Evolutionary conservation across 53 echinoderm and acorn worm genomes (phyloP), one percentile per base, ranked within the genome.

Genomic region (Antedon mediterranea): DNA sequence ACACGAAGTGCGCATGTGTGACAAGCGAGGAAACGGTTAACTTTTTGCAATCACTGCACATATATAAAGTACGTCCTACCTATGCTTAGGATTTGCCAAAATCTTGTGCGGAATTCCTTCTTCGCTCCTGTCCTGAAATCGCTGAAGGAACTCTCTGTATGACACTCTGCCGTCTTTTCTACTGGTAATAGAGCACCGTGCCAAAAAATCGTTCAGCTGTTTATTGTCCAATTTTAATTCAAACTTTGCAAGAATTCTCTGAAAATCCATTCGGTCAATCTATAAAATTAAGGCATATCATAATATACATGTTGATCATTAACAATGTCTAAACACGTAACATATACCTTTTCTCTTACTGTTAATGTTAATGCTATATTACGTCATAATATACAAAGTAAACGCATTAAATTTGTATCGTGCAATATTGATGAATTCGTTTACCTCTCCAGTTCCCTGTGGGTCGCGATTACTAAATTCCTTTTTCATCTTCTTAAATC

Each of bases 101-200:
- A 97, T 97, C 73, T 82, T 86, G 73, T 97, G 92, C 28, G 98
- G 86, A 30, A 97, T 78, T 14, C 98, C 98, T 32, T 82, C 80
- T 33, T 92, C 90, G 44, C 92, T 92, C 28, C 98, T 79, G 73
- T 97, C 98, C 44, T 97, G 98, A 85, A 97, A 97, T 31, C 92
- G 57, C 28, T 90, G 89, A 27, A 97, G 77, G 85, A 97, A 97
- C 34, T 92, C 92, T 18, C 87, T 76, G 80, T 97, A 97, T 3
- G 90, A 89, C 31, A 97, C 86, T 73, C 79, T 83, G n/a, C 92
- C 88, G 13, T 81, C 83, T 30, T 83, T 77, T 74, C 82, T 84
- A 29, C 83, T 74, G 0, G 82, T 75, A 78, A 97, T 77, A 43
- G 84, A 87, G 72, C 98, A 97, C 26, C 98, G 90, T 13, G 88